Base-by-base conservation (phyloP, 2,888 invertebrate species). In the Busseola fusca region DNA sequence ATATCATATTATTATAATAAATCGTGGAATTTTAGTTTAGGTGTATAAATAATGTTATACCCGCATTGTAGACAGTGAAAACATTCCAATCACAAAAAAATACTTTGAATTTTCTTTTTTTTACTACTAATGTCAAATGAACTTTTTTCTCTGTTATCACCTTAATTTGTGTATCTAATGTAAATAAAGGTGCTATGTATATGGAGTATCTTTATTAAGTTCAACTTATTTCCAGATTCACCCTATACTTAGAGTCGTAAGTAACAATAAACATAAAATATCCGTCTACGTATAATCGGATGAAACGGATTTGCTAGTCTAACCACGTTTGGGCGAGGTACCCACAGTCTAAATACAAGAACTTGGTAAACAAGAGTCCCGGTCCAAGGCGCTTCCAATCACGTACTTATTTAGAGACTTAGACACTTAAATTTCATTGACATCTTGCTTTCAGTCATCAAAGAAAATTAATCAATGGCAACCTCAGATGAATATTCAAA, bases 401-500 rank as follows among this genome's bases (percentile, higher is more conserved):
- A 64, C 37, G 40, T 70, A 48, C 27, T 68, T 62, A 62, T 14
- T 72, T 45, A 81, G 37, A 12, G 25, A 66, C 12, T 65, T 40
- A 57, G n/a, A n/a, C n/a, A n/a, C n/a, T n/a, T n/a, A 63, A 60
- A 76, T 82, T 67, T 74, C 34, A 64, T 52, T 52, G 56, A 45
- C 27, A 64, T 69, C 45, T 60, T 40, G 54, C 60, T 67, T 64
- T 54, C 58, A 62, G 67, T 56, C 57, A 74, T 73, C 68, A 80
- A 84, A 72, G 72, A 76, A 71, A 70, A 76, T 72, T 72, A 58
- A 74, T 79, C 30, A 68, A 69, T 63, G 69, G 54, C 58, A 78
- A 71, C 70, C 64, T 45, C 64, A 48, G 50, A 69, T 81, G 66
- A 79, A 81, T 82, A 81, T 80, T 83, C 64, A 80, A 65, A 48